Evolutionary conservation across 2,113 vertebrate species (phyloP).

Genomic region (Dissostichus mawsoni): DNA sequence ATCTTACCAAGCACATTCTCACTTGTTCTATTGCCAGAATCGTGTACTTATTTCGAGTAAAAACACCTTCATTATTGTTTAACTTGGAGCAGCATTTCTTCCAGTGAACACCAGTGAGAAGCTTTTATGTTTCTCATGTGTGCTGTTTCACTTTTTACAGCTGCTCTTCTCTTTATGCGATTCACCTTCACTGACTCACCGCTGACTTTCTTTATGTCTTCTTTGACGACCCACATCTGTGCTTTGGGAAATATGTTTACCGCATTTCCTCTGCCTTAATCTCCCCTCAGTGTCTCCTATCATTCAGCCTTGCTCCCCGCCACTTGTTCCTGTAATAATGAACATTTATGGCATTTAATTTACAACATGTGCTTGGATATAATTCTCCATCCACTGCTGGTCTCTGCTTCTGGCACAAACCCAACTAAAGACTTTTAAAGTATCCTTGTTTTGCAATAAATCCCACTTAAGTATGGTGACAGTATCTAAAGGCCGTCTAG

Average conservation of each 20-base stretch:
- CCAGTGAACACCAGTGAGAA: neutral
- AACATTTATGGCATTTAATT: conserved; percentile 49
- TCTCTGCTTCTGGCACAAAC: conserved; percentile 56
- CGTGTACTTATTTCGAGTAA: neutral
- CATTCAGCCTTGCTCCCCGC: conserved; percentile 35
- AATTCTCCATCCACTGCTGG: conserved; percentile 43
- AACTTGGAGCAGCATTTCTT: too few relatives aligned
- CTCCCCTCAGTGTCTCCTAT: conserved; percentile 27
- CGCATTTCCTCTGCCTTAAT: conserved; percentile 32
- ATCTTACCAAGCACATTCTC: too few relatives aligned
- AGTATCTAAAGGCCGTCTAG: conserved; percentile 75
- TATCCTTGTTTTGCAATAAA: conserved; percentile 75
- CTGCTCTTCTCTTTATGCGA: conserved; percentile 25
- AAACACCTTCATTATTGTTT: neutral
- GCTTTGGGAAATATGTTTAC: conserved; percentile 35
- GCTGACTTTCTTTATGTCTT: conserved; percentile 34
- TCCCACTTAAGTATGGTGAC: conserved; percentile 73
- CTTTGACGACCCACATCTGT: conserved; percentile 46
- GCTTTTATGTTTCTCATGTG: conserved; percentile 21
- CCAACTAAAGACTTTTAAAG: conserved; percentile 74
- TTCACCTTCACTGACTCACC: conserved; percentile 42
- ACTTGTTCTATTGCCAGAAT: too few relatives aligned
- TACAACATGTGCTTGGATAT: conserved; percentile 25
- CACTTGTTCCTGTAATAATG: conserved; percentile 41
- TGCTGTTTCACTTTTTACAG: conserved; percentile 45